Evolutionary conservation across 2,888 invertebrate genomes (phyloP).

Genomic region (Rhimphoctona megacephalus): DNA sequence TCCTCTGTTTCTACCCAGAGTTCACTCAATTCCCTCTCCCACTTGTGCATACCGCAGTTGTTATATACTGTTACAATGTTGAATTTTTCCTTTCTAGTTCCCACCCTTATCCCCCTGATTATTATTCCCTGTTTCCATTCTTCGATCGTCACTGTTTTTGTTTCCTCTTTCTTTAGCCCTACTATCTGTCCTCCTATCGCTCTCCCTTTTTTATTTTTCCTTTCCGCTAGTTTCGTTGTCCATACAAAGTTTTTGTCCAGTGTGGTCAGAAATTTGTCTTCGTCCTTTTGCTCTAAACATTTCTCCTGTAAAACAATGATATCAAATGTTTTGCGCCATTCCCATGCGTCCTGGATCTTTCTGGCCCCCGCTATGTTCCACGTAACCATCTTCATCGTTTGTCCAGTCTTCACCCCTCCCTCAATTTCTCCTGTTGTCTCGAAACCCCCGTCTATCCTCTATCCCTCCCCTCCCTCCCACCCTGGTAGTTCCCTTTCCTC

Average conservation of each 20-base stretch:
- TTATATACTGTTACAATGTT: constrained; percentile 10
- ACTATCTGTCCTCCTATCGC: constrained; percentile 43
- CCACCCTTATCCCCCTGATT: constrained; percentile 14
- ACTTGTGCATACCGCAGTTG: neutral
- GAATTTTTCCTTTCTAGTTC: neutral
- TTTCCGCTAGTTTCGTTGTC: constrained; percentile 13
- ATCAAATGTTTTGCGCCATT: neutral
- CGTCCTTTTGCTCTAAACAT: constrained; percentile 16
- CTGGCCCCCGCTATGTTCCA: constrained; percentile 3
- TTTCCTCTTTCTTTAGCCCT: constrained; percentile 28
- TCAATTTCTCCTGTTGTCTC: neutral
- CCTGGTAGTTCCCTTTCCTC: neutral
- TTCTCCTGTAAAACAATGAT: neutral
- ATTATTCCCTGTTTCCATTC: constrained; percentile 43
- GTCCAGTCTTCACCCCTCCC: too few species aligned
- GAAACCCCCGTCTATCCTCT: neutral
- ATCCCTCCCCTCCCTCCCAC: neutral
- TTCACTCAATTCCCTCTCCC: neutral
- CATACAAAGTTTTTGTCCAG: constrained; percentile 28
- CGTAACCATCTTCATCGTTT: neutral
- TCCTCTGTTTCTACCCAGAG: neutral
- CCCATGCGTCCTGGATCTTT: neutral
- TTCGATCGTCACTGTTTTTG: neutral
- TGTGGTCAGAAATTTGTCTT: neutral
- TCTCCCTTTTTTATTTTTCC: constrained; percentile 23